Conservation (phyloP, 2,888 invertebrate species). For the Acronicta alni region DNA sequence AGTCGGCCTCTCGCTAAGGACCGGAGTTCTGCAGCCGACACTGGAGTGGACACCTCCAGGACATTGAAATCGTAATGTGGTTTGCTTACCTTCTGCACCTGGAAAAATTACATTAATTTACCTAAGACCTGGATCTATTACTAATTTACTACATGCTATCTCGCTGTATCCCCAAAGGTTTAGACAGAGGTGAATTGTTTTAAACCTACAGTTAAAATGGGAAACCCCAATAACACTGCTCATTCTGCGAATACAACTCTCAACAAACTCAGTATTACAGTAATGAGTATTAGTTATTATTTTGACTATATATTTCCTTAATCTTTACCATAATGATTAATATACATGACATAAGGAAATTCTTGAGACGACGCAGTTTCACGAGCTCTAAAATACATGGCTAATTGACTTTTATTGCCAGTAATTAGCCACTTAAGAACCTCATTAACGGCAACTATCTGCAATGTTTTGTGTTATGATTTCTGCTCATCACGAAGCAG, state of each 20-base stretch:
- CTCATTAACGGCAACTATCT: conserved; percentile 13
- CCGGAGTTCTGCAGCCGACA: conserved; percentile 93
- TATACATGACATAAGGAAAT: too few relatives aligned
- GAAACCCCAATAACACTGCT: too few relatives aligned
- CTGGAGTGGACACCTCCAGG: conserved; percentile 93
- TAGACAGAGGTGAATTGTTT: too few relatives aligned
- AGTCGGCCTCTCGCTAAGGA: conserved; percentile 94
- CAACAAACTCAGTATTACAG: too few relatives aligned
- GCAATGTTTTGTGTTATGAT: conserved; percentile 2
- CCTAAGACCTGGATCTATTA: conserved; percentile 26
- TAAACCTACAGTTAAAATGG: too few relatives aligned
- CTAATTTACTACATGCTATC: conserved; percentile 7
- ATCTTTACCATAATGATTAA: too few relatives aligned
- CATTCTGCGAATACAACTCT: too few relatives aligned
- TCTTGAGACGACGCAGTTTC: background rate
- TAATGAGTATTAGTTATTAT: too few relatives aligned
- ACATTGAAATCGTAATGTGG: conserved; percentile 94
- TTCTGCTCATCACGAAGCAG: background rate
- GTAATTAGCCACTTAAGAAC: conserved; percentile 29
- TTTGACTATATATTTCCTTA: too few relatives aligned
- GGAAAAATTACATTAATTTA: conserved; percentile 60
- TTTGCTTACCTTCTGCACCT: conserved; percentile 91
- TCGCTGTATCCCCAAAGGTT: background rate
- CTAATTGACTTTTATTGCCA: conserved; percentile 33
- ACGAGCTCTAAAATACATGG: conserved; percentile 5